Evolutionary conservation across 2,797 vertebrate genomes (phyloP), one percentile per base, ranked within the genome.

Genomic region (Coccyzus lansbergi): DNA sequence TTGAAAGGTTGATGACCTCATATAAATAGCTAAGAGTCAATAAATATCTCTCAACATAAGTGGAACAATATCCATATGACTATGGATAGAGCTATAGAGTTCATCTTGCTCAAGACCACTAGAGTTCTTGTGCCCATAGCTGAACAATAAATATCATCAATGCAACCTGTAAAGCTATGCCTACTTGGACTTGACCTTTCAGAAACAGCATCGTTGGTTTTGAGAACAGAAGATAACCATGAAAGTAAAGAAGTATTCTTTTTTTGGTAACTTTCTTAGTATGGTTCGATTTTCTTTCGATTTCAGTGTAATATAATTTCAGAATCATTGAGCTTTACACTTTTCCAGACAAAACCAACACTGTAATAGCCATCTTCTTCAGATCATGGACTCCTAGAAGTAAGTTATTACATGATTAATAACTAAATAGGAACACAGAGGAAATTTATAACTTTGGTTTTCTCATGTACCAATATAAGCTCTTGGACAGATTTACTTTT

Each of bases 251-350:
- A 67, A 4, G 6, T 76, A 81, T 86, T 92, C 29, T n/a, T n/a
- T n/a, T n/a, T n/a, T n/a, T 79, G 82, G 53, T 85, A 85, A 93
- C 88, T 60, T 9, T 94, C 84, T 53, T 24, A 91, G 59, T 67
- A 81, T 93, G 93, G 75, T 92, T 87, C 92, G 25, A 60, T 92
- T 94, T 95, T 90, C 60, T 91, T 97, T 86, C 89, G 40, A 94
- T 95, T 96, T 95, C 52, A 26, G 64, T 86, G 59, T 62, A 76
- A 49, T 9, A 13, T 42, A 70, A 46, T 67, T 79, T 24, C 58
- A 36, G 55, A 86, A 36, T 42, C 16, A 28, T 1, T 63, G 59
- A 53, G 7, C 21, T 92, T 79, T 67, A 22, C 4, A 44, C 4
- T 29, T 83, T 48, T 40, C 33, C n/a, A 60, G 58, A 63, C 7